Base-by-base conservation (phyloP, 2,797 vertebrate genomes). In the Adrianichthys oophorus region DNA sequence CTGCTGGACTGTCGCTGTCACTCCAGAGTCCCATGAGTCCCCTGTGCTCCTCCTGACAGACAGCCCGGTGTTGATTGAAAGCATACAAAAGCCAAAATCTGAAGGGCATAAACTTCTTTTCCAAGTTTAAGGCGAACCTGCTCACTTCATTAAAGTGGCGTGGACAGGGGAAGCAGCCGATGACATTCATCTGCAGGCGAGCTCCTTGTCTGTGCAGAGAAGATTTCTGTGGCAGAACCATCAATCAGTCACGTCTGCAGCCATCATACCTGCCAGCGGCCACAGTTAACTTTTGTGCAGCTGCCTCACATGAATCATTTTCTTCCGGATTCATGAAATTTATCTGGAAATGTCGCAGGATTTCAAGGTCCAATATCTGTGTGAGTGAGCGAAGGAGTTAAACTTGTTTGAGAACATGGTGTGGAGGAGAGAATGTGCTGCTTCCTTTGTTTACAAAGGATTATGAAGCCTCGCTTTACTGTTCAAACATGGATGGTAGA, bases 31-130 rank as follows among this genome's bases (percentile, higher is more conserved):
- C 76, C 68, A 62, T 2, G 65, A 68, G 73, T 62, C 66, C 40
- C 17, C 26, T 52, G 46, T 67, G 52, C 69, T 70, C 79, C 61
- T 45, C 48, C 5, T 79, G 78, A 79, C 76, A 59, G 78, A 70
- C 75, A 72, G 52, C 68, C 59, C 50, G 1, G 68, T 57, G 47
- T 60, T 64, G 81, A 80, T 68, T 49, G 64, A 66, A 51, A 74
- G 56, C 62, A 15, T 44, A 73, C 32, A 55, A 46, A 59, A 56
- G 44, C 26, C 15, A 1, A 19, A 52, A 48, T 65, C 32, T 62
- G 57, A 76, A 32, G 50, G 65, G 32, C 47, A 58, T 64, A 41
- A 70, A 69, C 72, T 59, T 46, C 80, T 74, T 71, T 47, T 52
- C 58, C 0, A 18, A 61, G 56, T 59, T 64, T 64, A 52, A 80